These are phyloP conservation scores for Gallirallus australis DNA, from an alignment of 2,797 vertebrate genomes.

Conservation along the genomic window DNA sequence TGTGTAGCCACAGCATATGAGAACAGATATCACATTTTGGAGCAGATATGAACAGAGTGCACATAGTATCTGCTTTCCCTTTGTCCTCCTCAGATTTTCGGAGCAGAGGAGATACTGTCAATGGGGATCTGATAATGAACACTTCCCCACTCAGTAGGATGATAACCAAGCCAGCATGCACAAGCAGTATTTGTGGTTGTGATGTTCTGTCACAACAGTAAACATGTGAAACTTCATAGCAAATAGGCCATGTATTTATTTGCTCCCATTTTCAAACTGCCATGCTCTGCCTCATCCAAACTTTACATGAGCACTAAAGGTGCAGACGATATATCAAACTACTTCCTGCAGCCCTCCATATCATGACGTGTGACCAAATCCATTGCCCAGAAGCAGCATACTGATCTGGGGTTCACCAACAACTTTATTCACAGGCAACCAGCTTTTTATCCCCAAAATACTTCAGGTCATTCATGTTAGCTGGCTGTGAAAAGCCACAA, in stretches of 20 bases:
- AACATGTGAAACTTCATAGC: not conserved
- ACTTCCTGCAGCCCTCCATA: not conserved
- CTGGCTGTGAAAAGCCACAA: not conserved
- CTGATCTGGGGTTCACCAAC: not conserved
- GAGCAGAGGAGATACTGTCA: not conserved
- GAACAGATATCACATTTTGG: not conserved
- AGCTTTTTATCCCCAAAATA: not conserved
- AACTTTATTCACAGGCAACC: not conserved
- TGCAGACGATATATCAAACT: not conserved
- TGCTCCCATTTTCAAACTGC: not conserved
- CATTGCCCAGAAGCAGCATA: not conserved
- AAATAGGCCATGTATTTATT: not conserved
- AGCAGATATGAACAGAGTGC: not conserved
- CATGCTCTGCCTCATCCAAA: not conserved
- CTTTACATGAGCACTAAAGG: not conserved
- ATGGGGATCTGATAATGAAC: not conserved
- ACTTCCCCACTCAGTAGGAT: not conserved
- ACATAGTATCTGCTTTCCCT: not conserved
- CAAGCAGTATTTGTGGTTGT: not conserved
- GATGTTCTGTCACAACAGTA: not conserved
- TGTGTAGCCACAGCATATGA: not conserved
- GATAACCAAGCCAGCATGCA: not conserved
- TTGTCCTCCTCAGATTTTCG: not conserved
- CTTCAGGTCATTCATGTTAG: not conserved
- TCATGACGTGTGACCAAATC: not conserved